Conservation (phyloP, 2,888 invertebrate genomes). For the Phengaris alcon region DNA sequence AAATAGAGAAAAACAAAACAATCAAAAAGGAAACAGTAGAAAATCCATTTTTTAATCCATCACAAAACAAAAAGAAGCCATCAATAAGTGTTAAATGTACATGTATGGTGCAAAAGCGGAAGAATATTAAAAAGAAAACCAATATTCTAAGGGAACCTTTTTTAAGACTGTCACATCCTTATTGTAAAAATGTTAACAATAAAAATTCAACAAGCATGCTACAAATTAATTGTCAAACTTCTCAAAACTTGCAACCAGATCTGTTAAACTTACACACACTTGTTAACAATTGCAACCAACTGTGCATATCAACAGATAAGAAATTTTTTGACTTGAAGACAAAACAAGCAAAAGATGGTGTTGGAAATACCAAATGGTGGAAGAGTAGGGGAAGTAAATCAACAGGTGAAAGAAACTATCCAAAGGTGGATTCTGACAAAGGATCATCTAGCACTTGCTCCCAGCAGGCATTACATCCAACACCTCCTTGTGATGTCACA, state of each 20-base stretch:
- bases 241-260: constrained; percentile 47
- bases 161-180: constrained; percentile 68
- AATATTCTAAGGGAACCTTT: constrained; percentile 79
- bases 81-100: constrained; percentile 52
- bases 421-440: constrained; percentile 46
- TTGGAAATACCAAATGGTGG: constrained; percentile 55
- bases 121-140: constrained; percentile 62
- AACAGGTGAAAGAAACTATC: constrained; percentile 39
- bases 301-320: constrained; percentile 59
- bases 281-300: constrained; percentile 68
- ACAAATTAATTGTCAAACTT: constrained; percentile 30
- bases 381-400: constrained; percentile 46
- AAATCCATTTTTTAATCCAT: constrained; percentile 55
- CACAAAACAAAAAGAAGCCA: constrained; percentile 41
- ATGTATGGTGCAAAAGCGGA: constrained; percentile 52
- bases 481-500: constrained; percentile 90
- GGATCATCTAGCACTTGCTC: constrained; percentile 82
- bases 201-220: constrained; percentile 42
- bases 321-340: constrained; percentile 38
- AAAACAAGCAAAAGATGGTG: constrained; percentile 42
- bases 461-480: constrained; percentile 85
- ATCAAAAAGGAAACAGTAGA: constrained; percentile 50
- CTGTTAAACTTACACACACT: constrained; percentile 61
- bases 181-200: constrained; percentile 42
- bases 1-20: constrained; percentile 73